Base-by-base conservation (phyloP, 2,888 invertebrate genomes). In the Notodonta ziczac region DNA sequence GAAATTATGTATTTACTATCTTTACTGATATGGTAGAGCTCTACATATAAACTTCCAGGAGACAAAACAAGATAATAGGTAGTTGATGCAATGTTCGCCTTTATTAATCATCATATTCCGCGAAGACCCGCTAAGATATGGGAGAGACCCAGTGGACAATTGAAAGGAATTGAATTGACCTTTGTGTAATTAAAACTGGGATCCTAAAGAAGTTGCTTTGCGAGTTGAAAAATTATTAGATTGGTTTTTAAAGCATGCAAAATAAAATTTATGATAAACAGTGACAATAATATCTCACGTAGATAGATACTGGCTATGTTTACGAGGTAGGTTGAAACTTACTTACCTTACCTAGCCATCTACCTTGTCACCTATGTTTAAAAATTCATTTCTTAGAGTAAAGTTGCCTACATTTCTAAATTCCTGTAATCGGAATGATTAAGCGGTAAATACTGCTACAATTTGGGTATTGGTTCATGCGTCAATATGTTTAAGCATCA, bases 151-250 rank as follows among this genome's bases (percentile, higher is more conserved):
- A 81, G 77, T 80, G 75, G 76, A 65, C 84, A 90, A 91, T 92
- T 91, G 89, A 80, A 80, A 83, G 78, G 81, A 88, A 93, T 93
- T 86, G 90, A 87, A 90, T 87, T 91, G 93, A 93, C 93, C 93
- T 93, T 81, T 79, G 66, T 62, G 66, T 86, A 91, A 91, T 93
- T 91, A 91, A 83, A 81, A 75, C 65, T 55, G 73, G 66, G 79
- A 77, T 73, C 72, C 77, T 70, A 66, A 66, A 67, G 61, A 56
- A 73, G 56, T 12, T 40, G 56, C 42, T 69, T 63, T 55, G 59
- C 66, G 16, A 60, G 24, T 14, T 56, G n/a, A 55, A 32, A 35
- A 12, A 32, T 5, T 6, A 32, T 32, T 32, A 5, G 32, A 52
- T 32, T 52, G 32, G 9, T 8, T 14, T 5, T 50, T 24, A 24